phyloP scores from a whole-genome alignment of 2,113 vertebrate species.

The Sceloporus tristichus region DNA sequence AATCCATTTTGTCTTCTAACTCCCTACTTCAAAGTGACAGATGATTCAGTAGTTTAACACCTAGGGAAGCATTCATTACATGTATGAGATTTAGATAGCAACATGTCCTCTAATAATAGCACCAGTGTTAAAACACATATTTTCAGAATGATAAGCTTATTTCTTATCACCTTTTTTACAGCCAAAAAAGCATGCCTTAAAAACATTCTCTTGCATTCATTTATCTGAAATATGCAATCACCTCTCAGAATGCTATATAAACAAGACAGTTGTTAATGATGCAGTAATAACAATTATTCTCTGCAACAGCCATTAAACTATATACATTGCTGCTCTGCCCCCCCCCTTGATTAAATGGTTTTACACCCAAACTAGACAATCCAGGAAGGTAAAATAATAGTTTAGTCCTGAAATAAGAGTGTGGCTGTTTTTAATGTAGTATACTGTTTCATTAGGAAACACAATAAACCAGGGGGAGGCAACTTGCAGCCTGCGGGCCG shows the following conservation, averaged over 20 bases:
- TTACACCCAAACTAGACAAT: constrained; percentile 1
- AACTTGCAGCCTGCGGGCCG: too few relatives aligned
- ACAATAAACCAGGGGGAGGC: not conserved
- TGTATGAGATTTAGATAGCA: constrained; percentile 75
- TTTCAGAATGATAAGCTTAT: constrained; percentile 48
- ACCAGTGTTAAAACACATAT: constrained; percentile 55
- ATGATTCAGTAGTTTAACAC: constrained; percentile 68
- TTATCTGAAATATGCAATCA: constrained; percentile 21
- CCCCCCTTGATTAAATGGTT: constrained; percentile 21
- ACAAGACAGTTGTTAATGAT: constrained; percentile 41
- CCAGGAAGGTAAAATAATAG: not conserved
- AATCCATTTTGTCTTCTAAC: constrained; percentile 69
- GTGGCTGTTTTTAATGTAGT: not conserved
- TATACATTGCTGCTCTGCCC: not conserved
- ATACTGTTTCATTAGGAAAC: constrained; percentile 23
- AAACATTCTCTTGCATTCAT: not conserved
- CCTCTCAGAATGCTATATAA: constrained; percentile 27
- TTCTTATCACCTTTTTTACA: constrained; percentile 36
- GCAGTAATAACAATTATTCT: constrained; percentile 43
- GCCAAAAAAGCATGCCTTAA: constrained; percentile 5
- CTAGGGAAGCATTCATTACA: constrained; percentile 72
- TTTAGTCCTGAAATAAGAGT: constrained; percentile 15
- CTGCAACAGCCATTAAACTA: not conserved
- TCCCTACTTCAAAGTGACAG: constrained; percentile 68
- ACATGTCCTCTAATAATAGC: constrained; percentile 69